Evolutionary conservation across 2,113 vertebrate species (phyloP).

Genomic region (Odontesthes bonariensis): DNA sequence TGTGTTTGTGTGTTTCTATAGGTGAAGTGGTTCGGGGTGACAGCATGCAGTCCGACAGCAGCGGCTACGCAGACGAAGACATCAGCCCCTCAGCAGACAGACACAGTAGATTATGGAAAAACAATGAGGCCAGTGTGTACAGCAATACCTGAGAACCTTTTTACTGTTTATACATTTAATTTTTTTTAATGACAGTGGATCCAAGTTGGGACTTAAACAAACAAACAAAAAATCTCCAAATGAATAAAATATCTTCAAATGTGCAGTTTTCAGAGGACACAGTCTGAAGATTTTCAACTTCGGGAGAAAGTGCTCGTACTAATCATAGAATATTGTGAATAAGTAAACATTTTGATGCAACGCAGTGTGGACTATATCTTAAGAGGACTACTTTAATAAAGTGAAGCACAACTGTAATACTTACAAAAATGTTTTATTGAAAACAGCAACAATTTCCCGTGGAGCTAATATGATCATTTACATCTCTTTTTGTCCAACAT

Average conservation of each 20-base stretch:
- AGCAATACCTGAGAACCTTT: not conserved
- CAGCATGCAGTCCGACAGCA: conserved; percentile 86
- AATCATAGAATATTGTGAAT: conserved; percentile 10
- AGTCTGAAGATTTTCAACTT: not conserved
- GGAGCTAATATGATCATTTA: conserved; percentile 9
- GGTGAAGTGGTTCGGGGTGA: conserved; percentile 75
- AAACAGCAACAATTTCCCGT: conserved; percentile 39
- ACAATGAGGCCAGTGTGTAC: not conserved
- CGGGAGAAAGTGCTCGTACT: fast-evolving
- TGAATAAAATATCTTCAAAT: not conserved
- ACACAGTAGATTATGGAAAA: conserved; percentile 31
- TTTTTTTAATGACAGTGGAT: not conserved
- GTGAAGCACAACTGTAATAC: conserved; percentile 1
- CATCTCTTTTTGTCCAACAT: not conserved
- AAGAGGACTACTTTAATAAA: conserved; percentile 19
- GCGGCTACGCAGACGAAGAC: conserved; percentile 82
- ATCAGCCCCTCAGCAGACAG: conserved; percentile 16
- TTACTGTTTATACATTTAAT: not conserved
- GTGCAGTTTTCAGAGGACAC: not conserved
- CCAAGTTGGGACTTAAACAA: not conserved
- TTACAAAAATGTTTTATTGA: conserved; percentile 47
- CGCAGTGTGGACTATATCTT: not conserved
- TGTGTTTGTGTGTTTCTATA: conserved; percentile 41
- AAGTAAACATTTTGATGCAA: conserved; percentile 4
- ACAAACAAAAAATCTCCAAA: not conserved